These are phyloP conservation scores for Zoroaster sp. DNA, from an alignment of 53 echinoderm and acorn worm genomes.

Conservation along the genomic window DNA sequence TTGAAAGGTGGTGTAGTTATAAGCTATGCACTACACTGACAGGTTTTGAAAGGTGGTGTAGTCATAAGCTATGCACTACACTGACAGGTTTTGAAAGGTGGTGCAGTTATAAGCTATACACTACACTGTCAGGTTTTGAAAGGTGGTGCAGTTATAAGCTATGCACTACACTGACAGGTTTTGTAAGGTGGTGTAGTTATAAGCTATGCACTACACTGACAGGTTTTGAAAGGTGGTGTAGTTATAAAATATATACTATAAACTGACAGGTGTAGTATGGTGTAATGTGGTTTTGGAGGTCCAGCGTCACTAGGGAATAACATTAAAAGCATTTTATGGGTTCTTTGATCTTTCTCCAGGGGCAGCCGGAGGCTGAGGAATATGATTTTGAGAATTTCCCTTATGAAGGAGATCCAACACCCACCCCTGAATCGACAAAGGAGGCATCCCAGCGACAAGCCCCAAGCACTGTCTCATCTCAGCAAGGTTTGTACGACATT, in stretches of 20 bases:
- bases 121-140: too few relatives aligned
- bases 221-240: not conserved
- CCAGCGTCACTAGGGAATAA: not conserved
- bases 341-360: not conserved
- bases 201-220: too few relatives aligned
- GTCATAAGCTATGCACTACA: too few relatives aligned
- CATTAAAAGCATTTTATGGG: too few relatives aligned
- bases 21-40: too few relatives aligned
- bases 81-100: too few relatives aligned
- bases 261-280: not conserved
- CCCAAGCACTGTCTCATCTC: not conserved
- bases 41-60: too few relatives aligned
- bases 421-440: not conserved
- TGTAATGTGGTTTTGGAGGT: not conserved
- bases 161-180: too few relatives aligned
- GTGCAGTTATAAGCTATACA: too few relatives aligned
- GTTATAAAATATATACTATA: not conserved
- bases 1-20: too few relatives aligned
- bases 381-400: constrained; percentile 72
- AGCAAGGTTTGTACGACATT: constrained; percentile 7
- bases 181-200: too few relatives aligned
- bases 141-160: too few relatives aligned
- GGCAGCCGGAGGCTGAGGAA: constrained; percentile 49
- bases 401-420: constrained; percentile 10
- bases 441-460: not conserved